phyloP scores from a whole-genome alignment of 2,113 vertebrate genomes.

The Megaptera novaeangliae region DNA sequence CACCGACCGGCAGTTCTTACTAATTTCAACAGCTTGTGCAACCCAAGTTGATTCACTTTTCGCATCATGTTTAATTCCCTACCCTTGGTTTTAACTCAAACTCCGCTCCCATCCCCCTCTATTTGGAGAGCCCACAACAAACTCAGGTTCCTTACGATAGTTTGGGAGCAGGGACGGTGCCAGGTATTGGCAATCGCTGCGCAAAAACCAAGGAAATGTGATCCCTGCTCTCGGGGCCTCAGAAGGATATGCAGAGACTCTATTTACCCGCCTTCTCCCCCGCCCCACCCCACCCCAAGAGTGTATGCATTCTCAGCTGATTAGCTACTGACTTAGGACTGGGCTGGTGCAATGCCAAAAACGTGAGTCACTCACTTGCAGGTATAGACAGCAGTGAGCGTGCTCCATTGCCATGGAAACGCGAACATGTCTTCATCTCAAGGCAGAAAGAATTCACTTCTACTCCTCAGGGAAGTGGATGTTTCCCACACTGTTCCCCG shows the following conservation, averaged over 20 bases:
- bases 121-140: not conserved
- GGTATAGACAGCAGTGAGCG: slow-evolving; percentile 16
- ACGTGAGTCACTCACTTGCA: slow-evolving; percentile 31
- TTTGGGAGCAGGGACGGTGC: not conserved
- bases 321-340: slow-evolving; percentile 35
- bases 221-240: not conserved
- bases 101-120: not conserved
- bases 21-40: not conserved
- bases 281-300: not conserved
- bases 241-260: not conserved
- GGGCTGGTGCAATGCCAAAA: not conserved
- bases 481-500: not conserved
- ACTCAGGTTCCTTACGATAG: not conserved
- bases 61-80: not conserved
- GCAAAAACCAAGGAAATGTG: not conserved
- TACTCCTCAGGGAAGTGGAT: not conserved
- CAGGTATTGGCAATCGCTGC: not conserved
- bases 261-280: not conserved
- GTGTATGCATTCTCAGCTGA: not conserved
- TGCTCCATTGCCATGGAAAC: slow-evolving; percentile 31
- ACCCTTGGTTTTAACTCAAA: not conserved
- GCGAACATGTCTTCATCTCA: not conserved
- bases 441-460: not conserved
- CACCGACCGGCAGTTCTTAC: not conserved
- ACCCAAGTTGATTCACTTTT: not conserved